A percentile compares a stretch with the other conserved stretches of the same genome.
These are phyloP conservation scores for Catocala fraxini DNA, from an alignment of 2,888 invertebrate genomes.

Conservation along the genomic window DNA sequence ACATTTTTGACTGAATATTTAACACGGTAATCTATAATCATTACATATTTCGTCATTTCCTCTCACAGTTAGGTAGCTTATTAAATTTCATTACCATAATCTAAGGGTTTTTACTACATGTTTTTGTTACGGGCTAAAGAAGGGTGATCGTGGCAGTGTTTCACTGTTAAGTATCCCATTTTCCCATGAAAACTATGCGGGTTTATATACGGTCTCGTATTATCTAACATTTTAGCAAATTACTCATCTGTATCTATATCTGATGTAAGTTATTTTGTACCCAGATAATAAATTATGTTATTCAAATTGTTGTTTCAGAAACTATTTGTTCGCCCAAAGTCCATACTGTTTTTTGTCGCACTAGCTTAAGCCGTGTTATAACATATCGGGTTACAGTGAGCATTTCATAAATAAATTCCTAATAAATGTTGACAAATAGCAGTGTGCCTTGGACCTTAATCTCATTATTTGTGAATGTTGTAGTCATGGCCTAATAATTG, in stretches of 20 bases:
- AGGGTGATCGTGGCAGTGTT: constrained; percentile 10
- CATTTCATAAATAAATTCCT: not conserved
- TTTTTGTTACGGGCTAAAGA: constrained; percentile 23
- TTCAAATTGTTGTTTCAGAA: too few relatives aligned
- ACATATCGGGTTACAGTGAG: not conserved
- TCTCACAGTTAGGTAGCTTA: constrained; percentile 19
- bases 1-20: constrained; percentile 5
- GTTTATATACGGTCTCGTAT: constrained; percentile 41
- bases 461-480: constrained; percentile 3
- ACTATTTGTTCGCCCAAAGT: too few relatives aligned
- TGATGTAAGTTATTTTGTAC: too few relatives aligned
- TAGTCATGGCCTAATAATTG: constrained; percentile 6
- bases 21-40: constrained; percentile 4
- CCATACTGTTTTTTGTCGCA: too few relatives aligned
- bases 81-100: constrained; percentile 35
- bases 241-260: too few relatives aligned
- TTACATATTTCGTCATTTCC: constrained; percentile 28
- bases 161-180: not conserved
- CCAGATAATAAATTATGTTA: too few relatives aligned
- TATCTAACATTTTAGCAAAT: constrained; percentile 3
- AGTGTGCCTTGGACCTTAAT: constrained; percentile 7
- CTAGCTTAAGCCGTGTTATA: too few relatives aligned
- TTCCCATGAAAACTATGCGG: constrained; percentile 34
- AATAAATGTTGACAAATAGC: not conserved
- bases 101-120: constrained; percentile 29